phyloP scores from a whole-genome alignment of 2,113 vertebrate genomes.

The Athene noctua region DNA sequence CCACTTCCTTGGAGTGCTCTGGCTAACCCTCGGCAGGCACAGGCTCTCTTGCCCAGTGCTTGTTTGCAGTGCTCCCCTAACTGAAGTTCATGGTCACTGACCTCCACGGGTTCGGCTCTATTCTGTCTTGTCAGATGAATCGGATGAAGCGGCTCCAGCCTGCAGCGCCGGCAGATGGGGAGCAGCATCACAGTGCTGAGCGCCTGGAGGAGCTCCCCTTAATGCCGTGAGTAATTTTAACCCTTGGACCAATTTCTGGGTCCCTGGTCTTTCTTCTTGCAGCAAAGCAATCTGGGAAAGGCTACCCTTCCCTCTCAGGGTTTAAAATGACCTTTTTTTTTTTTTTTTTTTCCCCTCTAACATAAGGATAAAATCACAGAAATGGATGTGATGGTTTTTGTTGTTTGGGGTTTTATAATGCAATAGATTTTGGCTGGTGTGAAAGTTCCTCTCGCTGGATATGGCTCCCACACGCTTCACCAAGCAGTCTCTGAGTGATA shows the following conservation, averaged over 20 bases:
- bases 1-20: neutral
- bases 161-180: neutral
- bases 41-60: neutral
- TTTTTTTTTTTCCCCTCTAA: too few species aligned
- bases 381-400: neutral
- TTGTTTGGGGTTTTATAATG: neutral
- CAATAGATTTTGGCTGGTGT: neutral
- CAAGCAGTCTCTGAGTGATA: neutral
- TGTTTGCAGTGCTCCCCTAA: neutral
- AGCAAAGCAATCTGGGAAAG: neutral
- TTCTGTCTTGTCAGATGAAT: neutral
- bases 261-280: neutral
- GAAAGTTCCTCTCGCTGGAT: neutral
- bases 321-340: neutral
- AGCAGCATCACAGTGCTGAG: neutral
- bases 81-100: fast-evolving
- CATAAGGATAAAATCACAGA: neutral
- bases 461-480: neutral
- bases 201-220: fast-evolving
- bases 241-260: neutral
- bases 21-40: fast-evolving
- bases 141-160: neutral
- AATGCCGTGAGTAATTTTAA: neutral
- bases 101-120: neutral
- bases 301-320: neutral